Base-by-base conservation (phyloP, 2,113 vertebrate species). In the Xiphophorus couchianus region DNA sequence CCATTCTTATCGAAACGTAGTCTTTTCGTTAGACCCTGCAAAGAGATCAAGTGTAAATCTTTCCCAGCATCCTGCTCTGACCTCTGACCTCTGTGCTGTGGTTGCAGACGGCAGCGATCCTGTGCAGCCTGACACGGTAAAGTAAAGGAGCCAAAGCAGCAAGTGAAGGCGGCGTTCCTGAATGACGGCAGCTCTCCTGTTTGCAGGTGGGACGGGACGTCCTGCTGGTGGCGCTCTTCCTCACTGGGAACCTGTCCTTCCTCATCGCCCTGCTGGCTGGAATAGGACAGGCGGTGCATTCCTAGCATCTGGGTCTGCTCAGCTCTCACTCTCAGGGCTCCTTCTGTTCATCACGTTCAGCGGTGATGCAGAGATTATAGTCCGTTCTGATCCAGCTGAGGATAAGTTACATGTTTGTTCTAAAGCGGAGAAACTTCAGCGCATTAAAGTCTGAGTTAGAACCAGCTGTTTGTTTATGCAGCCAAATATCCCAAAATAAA, bases 211-310 rank as follows among this genome's bases (percentile, higher is more conserved):
- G 33, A 19, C 30, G 14, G 6, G 85, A 88, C n/a, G 31, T 72
- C 10, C 1, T 90, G 11, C 63, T 93, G 39, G 29, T 95, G 19
- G 1, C 68, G 0, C 1, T 93, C 30, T 95, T 89, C 82, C 35
- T 92, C 19, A 19, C 88, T 66, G 95, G 94, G 78, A 95, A 95
- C 69, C 1, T 95, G 30, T 27, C 70, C 15, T 96, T 96, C 80
- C 69, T 95, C 80, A 81, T 93, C 67, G 75, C 91, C 3, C 88
- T 96, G 31, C 76, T 95, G 58, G 87, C 93, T 60, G 95, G 93
- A 86, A 96, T 95, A 30, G 93, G 89, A 25, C 17, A 54, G 25
- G 78, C 14, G 66, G 73, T 79, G 27, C 94, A 63, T 86, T 12
- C 77, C 31, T 22, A 74, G 0, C 3, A 3, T 35, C 33, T 35